Base-by-base conservation (phyloP, 1,140 invertebrate genomes). In the Caenorhabditis brenneri region DNA sequence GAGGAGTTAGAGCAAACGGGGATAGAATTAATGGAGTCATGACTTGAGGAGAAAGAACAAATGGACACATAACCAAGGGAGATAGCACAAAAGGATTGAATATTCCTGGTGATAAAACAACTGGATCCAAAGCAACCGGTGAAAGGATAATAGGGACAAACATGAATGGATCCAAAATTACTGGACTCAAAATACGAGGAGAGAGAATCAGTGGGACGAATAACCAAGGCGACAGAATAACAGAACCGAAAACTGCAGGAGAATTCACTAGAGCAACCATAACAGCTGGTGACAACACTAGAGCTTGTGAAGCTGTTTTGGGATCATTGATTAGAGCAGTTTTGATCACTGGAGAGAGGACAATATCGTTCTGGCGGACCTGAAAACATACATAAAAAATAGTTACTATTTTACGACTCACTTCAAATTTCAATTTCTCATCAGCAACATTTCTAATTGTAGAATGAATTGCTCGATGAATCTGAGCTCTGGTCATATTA, bases 201-300 rank as follows among this genome's bases (percentile, higher is more conserved):
- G 82, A 81, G 5, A 88, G 36, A 48, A 89, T 88, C 15, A 89
- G 48, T 6, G 89, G 89, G 24, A 88, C 83, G 36, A 90, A 90
- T 2, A 90, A 15, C 65, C 65, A 74, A 0, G 65, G 65, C 4
- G 65, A 74, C 12, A 74, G 36, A 10, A 74, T 74, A 0, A 74
- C 65, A 0, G 65, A 74, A 16, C 65, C 65, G 5, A 74, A 74
- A 27, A 74, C 7, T 10, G 65, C 33, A 12, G 65, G 65, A 46
- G 65, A 74, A n/a, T 74, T 74, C 19, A 74, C 24, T 0, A 74
- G 65, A 19, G 65, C 27, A 27, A 74, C 65, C 6, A 74, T 19
- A n/a, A 42, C 36, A 46, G 36, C 65, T 39, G 65, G 65, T 42
- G 65, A 74, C 7, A 74, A 36, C 33, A 90, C 80, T 16, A 90